These are phyloP conservation scores for Hipposideros armiger DNA, from an alignment of 2,113 vertebrate genomes.

Conservation along the genomic window DNA sequence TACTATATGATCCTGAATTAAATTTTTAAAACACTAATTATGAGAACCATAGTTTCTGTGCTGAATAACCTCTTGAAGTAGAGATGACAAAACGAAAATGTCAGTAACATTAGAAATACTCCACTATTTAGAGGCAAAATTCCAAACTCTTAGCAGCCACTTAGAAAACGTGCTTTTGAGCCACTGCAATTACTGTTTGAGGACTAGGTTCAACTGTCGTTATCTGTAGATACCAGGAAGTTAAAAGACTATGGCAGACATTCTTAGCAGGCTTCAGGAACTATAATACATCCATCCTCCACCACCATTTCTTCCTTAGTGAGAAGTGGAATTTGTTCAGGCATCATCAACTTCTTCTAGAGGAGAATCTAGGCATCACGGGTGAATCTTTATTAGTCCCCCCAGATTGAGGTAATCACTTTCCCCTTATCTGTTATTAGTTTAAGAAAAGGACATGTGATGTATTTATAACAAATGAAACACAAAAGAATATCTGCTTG, in stretches of 20 bases:
- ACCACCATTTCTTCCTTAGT: neutral
- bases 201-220: neutral
- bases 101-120: neutral
- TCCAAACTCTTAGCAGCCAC: neutral
- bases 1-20: neutral
- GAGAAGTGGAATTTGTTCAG: neutral
- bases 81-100: neutral
- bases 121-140: neutral
- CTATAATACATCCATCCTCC: neutral
- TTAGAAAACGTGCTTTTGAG: neutral
- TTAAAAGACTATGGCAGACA: neutral
- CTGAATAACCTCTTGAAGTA: constrained; percentile 4
- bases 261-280: neutral
- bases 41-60: constrained; percentile 17
- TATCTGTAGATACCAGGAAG: neutral
- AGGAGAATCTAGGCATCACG: neutral
- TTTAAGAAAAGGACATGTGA: neutral
- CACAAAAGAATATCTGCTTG: neutral
- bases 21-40: constrained; percentile 46
- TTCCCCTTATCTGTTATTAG: neutral
- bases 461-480: neutral
- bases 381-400: neutral
- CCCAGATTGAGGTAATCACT: neutral
- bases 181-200: neutral
- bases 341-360: neutral